phyloP scores from a whole-genome alignment of 2,113 vertebrate species.

The Rana temporaria region DNA sequence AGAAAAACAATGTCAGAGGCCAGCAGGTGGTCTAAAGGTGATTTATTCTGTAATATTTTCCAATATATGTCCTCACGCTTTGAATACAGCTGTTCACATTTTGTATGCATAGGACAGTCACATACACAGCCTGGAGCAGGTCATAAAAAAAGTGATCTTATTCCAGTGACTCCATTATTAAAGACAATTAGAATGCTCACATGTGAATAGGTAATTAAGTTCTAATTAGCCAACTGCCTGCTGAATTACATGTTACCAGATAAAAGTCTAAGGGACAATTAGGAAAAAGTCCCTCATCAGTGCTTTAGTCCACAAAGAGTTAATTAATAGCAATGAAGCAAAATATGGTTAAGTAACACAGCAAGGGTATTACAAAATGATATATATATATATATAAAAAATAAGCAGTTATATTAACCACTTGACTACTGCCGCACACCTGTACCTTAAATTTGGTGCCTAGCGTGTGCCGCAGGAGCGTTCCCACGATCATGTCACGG shows the following conservation, averaged over 20 bases:
- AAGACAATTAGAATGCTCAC: constrained; percentile 40
- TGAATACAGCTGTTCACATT: constrained; percentile 37
- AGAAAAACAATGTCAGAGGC: constrained; percentile 12
- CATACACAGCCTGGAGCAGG: constrained; percentile 7
- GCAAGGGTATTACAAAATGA: background rate
- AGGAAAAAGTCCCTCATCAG: background rate
- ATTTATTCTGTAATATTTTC: constrained; percentile 22
- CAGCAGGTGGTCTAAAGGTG: constrained; percentile 19
- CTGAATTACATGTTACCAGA: constrained; percentile 9
- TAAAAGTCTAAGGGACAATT: background rate
- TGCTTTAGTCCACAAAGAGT: background rate
- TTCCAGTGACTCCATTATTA: constrained; percentile 38
- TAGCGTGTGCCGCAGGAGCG: too few relatives aligned
- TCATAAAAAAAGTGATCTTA: constrained; percentile 1
- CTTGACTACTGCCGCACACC: too few relatives aligned
- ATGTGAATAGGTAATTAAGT: constrained; percentile 43
- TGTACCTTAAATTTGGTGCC: too few relatives aligned
- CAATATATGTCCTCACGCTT: constrained; percentile 4
- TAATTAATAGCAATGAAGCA: background rate
- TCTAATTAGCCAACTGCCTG: constrained; percentile 30
- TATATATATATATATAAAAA: too few relatives aligned
- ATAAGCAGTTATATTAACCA: too few relatives aligned
- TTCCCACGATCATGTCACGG: too few relatives aligned
- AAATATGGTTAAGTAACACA: background rate
- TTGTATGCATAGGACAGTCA: background rate